Evolutionary conservation across 2,113 vertebrate species (phyloP).

Genomic region (Salvelinus namaycush): DNA sequence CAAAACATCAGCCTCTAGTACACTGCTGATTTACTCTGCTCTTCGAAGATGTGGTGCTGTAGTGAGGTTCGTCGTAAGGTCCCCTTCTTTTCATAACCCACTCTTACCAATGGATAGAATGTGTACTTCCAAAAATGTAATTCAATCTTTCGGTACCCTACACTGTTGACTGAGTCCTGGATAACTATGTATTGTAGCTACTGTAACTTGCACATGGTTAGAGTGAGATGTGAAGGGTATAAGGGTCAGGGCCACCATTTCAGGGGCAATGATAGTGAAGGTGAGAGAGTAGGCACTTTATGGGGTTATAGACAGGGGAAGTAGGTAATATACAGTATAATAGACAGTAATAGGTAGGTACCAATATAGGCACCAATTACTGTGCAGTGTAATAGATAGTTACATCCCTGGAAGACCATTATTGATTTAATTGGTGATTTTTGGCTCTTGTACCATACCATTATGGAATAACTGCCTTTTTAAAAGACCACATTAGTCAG

Average conservation of each 20-base stretch:
- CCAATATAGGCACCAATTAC: too few relatives aligned
- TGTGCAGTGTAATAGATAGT: not conserved
- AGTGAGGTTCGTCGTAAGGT: too few relatives aligned
- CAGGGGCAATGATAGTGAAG: not conserved
- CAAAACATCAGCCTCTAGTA: not conserved
- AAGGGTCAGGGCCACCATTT: not conserved
- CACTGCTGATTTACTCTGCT: not conserved
- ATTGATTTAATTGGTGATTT: too few relatives aligned
- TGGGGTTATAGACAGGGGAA: not conserved
- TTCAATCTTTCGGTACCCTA: too few relatives aligned
- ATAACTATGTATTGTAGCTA: too few relatives aligned
- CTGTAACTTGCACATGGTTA: not conserved
- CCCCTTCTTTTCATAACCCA: too few relatives aligned
- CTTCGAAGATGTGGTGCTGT: not conserved
- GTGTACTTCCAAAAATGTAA: too few relatives aligned
- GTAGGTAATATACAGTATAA: not conserved
- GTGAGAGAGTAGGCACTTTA: not conserved
- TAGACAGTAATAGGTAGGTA: not conserved
- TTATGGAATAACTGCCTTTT: too few relatives aligned
- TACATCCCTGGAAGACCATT: not conserved
- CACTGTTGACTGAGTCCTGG: too few relatives aligned
- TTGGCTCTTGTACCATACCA: too few relatives aligned
- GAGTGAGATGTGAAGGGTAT: not conserved
- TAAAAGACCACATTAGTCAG: too few relatives aligned
- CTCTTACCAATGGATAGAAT: too few relatives aligned